Conservation (phyloP, 2,888 invertebrate species). For the Ophraella communa region DNA sequence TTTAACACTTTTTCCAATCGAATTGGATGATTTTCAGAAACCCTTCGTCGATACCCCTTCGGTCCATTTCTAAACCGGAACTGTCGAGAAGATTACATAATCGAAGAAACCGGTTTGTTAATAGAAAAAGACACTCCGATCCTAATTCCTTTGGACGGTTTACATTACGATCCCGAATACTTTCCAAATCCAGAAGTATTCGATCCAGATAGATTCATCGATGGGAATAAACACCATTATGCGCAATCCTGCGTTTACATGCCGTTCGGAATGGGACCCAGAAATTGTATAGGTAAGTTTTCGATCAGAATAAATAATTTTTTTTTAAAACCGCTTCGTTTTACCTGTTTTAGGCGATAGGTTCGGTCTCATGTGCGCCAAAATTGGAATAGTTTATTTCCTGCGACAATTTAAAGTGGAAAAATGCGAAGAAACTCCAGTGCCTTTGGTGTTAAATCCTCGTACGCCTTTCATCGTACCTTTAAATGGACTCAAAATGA, state of each 20-base stretch:
- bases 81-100: constrained; percentile 50
- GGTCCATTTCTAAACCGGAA: constrained; percentile 51
- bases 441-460: constrained; percentile 48
- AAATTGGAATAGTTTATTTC: constrained; percentile 52
- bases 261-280: constrained; percentile 56
- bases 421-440: constrained; percentile 47
- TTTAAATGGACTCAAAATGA: constrained; percentile 49
- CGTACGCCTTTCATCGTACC: constrained; percentile 53
- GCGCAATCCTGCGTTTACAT: constrained; percentile 45
- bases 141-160: constrained; percentile 54
- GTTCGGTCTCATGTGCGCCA: constrained; percentile 54
- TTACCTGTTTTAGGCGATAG: constrained; percentile 52
- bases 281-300: constrained; percentile 54
- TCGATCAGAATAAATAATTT: too few species aligned
- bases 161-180: constrained; percentile 55
- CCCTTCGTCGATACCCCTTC: constrained; percentile 58
- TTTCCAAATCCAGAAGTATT: constrained; percentile 59
- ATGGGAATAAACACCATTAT: constrained; percentile 48
- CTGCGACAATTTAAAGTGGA: constrained; percentile 50
- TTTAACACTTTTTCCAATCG: too few species aligned
- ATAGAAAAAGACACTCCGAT: constrained; percentile 57
- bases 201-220: constrained; percentile 59
- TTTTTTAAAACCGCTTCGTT: too few species aligned
- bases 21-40: constrained; percentile 51
- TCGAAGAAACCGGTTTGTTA: constrained; percentile 54